phyloP scores from a whole-genome alignment of 2,113 vertebrate species.

The Phylloscopus trochilus region DNA sequence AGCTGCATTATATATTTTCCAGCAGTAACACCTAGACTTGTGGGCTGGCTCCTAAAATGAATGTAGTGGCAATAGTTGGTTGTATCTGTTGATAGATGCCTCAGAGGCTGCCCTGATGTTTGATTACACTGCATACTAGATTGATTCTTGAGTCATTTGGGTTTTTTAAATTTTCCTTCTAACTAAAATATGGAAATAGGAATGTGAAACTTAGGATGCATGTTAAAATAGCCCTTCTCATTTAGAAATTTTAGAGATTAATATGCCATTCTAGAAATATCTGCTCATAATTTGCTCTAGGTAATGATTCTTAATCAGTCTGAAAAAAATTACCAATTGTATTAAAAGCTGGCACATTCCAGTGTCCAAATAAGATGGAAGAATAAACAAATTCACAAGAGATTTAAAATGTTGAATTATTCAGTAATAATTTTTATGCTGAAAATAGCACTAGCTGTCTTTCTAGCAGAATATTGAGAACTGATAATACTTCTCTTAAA shows the following conservation, averaged over 20 bases:
- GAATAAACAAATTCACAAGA: background rate
- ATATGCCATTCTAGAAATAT: background rate
- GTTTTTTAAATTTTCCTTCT: background rate
- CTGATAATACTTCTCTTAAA: background rate
- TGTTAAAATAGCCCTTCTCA: background rate
- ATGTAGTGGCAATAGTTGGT: background rate
- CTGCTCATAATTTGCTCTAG: background rate
- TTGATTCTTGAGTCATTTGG: background rate
- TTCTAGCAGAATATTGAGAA: background rate
- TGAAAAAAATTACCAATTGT: background rate
- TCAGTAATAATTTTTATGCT: background rate
- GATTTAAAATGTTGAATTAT: background rate
- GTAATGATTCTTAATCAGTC: background rate
- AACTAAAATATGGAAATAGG: background rate
- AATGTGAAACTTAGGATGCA: background rate
- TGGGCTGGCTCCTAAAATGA: conserved; percentile 28
- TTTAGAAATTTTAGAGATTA: background rate
- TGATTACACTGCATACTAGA: background rate
- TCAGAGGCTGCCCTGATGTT: background rate
- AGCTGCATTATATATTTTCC: conserved; percentile 38
- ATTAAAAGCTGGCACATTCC: background rate
- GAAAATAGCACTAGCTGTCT: background rate
- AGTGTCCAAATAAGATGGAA: background rate
- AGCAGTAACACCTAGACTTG: conserved; percentile 10
- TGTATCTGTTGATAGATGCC: conserved; percentile 15